Percentiles rank a stretch among this genome's conserved stretches.
Evolutionary conservation across 2,797 vertebrate species (phyloP).

Genomic region (Telmatherina bonti): DNA sequence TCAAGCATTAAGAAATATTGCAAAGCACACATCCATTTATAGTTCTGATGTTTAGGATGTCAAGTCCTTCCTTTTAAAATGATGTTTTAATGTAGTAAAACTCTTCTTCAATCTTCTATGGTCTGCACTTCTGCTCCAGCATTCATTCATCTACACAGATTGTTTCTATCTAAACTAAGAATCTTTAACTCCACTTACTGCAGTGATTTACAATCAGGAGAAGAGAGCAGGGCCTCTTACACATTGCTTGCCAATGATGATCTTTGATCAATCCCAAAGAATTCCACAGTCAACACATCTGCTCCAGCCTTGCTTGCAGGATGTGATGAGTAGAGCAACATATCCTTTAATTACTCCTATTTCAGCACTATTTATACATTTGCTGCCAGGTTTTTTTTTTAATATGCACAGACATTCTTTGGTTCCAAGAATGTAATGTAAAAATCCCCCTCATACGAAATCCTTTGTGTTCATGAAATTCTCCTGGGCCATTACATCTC

Average conservation of each 20-base stretch:
- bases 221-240: conserved; percentile 49
- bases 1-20: no score
- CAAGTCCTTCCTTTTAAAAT: neutral
- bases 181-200: conserved; percentile 15
- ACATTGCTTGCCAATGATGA: conserved; percentile 63
- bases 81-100: conserved; percentile 15
- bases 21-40: neutral
- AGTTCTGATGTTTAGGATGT: neutral
- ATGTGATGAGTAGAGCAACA: conserved; percentile 65
- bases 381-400: conserved; percentile 49
- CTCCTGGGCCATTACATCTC: conserved; percentile 62
- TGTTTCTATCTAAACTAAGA: conserved; percentile 33
- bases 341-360: conserved; percentile 78
- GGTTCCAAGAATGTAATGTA: conserved; percentile 56
- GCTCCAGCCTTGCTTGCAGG: conserved; percentile 66
- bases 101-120: neutral
- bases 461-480: conserved; percentile 66
- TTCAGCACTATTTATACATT: conserved; percentile 68
- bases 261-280: conserved; percentile 67
- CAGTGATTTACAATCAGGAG: conserved; percentile 30
- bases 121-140: neutral
- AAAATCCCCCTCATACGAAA: conserved; percentile 51
- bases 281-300: conserved; percentile 77
- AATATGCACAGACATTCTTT: conserved; percentile 59
- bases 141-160: conserved; percentile 28